Conservation (phyloP, 2,888 invertebrate genomes). For the Tenodera sinensis region DNA sequence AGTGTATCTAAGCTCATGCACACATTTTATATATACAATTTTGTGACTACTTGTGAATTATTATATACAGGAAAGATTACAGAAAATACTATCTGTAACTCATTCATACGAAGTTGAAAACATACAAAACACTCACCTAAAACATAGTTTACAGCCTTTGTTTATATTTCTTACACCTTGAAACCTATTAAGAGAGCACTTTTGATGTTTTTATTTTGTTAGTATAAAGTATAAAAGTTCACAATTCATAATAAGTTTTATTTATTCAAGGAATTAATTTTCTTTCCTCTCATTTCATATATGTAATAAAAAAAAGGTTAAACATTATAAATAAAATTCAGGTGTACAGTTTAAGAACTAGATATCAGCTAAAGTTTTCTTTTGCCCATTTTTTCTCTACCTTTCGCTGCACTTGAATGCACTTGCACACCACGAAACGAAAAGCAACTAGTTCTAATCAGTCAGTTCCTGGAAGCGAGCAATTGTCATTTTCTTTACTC, state of each 20-base stretch:
- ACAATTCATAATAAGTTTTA: not conserved
- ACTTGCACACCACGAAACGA: not conserved
- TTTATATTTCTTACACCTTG: not conserved
- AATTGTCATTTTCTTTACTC: slow-evolving; percentile 85
- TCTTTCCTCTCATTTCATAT: not conserved
- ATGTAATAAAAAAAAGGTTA: not conserved
- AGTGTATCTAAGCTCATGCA: not conserved
- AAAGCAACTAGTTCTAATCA: slow-evolving; percentile 41
- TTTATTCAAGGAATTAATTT: not conserved
- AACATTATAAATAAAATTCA: not conserved
- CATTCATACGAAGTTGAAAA: not conserved
- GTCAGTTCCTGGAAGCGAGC: slow-evolving; percentile 80
- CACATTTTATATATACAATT: not conserved
- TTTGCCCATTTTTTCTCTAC: not conserved
- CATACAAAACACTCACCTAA: not conserved
- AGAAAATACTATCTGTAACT: not conserved
- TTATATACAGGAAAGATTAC: not conserved
- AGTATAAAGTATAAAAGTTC: not conserved
- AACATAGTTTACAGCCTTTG: not conserved
- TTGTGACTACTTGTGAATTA: not conserved
- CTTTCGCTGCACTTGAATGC: not conserved
- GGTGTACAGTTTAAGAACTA: not conserved
- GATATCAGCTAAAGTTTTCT: not conserved
- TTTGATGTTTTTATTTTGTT: not conserved
- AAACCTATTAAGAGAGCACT: not conserved